phyloP scores from a whole-genome alignment of 2,113 vertebrate genomes.

The Lates calcarifer region DNA sequence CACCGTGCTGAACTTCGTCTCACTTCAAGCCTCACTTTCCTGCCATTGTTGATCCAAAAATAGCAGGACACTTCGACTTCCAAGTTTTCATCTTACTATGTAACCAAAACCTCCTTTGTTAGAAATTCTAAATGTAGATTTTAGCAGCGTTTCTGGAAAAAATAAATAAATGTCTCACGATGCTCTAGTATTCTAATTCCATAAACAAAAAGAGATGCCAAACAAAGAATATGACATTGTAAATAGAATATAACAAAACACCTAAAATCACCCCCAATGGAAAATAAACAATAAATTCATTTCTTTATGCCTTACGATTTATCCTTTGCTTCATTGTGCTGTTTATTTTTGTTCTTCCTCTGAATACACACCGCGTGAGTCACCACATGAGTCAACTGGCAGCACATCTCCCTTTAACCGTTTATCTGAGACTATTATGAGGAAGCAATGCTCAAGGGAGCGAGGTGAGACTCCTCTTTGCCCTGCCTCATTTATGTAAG shows the following conservation, averaged over 20 bases:
- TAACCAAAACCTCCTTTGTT: not conserved
- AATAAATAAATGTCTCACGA: not conserved
- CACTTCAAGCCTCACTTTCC: slow-evolving; percentile 21
- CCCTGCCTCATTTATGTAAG: slow-evolving; percentile 38
- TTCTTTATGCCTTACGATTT: not conserved
- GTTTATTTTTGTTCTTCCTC: slow-evolving; percentile 38
- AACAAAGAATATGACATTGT: not conserved
- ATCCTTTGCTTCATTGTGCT: not conserved
- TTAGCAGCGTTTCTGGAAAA: not conserved
- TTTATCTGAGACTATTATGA: slow-evolving; percentile 40
- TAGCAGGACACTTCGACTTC: slow-evolving; percentile 28
- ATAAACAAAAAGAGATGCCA: too few species aligned
- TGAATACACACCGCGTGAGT: slow-evolving; percentile 50
- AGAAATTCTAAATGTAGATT: not conserved
- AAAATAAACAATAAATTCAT: not conserved
- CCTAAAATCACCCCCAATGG: not conserved
- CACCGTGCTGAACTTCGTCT: slow-evolving; percentile 32
- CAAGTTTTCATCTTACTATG: slow-evolving; percentile 3
- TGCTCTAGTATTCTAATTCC: too few species aligned
- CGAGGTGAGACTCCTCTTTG: slow-evolving; percentile 23
- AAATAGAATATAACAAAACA: not conserved
- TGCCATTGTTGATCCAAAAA: slow-evolving; percentile 42
- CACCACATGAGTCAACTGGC: slow-evolving; percentile 65
- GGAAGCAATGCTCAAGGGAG: slow-evolving; percentile 39
- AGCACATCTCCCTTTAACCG: slow-evolving; percentile 42